phyloP scores from a whole-genome alignment of 2,888 invertebrate species.

The Acanthacorydalis orientalis region DNA sequence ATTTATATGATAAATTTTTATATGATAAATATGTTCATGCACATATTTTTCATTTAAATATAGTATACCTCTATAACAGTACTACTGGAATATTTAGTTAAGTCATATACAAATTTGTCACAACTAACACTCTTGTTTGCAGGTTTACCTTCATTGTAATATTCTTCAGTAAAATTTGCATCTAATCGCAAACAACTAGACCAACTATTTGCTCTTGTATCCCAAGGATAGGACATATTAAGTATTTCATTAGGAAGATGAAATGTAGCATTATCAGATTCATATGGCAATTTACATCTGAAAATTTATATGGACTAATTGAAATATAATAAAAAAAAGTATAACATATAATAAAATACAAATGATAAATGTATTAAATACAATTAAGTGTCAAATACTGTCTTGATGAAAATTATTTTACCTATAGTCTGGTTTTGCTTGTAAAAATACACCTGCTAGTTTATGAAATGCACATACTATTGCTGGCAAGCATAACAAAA shows the following conservation, averaged over 20 bases:
- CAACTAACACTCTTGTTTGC: constrained; percentile 25
- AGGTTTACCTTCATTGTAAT: constrained; percentile 18
- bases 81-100: constrained; percentile 38
- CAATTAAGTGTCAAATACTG: not conserved
- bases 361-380: not conserved
- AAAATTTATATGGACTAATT: constrained; percentile 8
- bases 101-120: constrained; percentile 40
- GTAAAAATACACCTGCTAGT: constrained; percentile 50
- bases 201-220: constrained; percentile 25
- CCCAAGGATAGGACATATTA: constrained; percentile 35
- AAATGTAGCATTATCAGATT: constrained; percentile 32
- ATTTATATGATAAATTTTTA: not conserved
- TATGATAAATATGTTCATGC: not conserved
- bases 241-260: constrained; percentile 25
- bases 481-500: constrained; percentile 50
- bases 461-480: constrained; percentile 59
- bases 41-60: not conserved
- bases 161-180: constrained; percentile 23
- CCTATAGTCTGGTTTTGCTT: constrained; percentile 46
- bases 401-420: constrained; percentile 13
- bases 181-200: constrained; percentile 35
- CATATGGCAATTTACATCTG: constrained; percentile 43
- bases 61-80: constrained; percentile 42
- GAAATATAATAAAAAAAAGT: not conserved
- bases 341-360: constrained; percentile 5